Conservation (phyloP, 2,113 vertebrate genomes). For the Labrus mixtus region DNA sequence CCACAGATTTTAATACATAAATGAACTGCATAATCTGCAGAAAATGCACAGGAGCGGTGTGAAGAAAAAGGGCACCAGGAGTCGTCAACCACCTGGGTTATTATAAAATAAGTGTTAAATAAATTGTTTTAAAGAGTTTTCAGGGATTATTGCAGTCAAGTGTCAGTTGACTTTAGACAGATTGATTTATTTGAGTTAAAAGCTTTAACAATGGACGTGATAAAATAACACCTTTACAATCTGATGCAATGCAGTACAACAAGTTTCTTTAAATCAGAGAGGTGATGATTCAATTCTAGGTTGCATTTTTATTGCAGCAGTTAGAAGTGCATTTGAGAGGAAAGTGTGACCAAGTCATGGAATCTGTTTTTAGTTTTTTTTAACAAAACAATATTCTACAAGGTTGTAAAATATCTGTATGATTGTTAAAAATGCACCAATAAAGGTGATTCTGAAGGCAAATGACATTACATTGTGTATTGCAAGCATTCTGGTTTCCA, state of each 20-base stretch:
- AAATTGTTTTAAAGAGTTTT: not conserved
- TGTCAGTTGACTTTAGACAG: not conserved
- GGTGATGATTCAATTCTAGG: not conserved
- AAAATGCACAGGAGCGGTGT: not conserved
- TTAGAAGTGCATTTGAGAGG: not conserved
- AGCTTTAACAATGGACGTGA: too few relatives aligned
- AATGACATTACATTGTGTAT: not conserved
- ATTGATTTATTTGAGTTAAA: not conserved
- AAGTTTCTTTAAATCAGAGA: not conserved
- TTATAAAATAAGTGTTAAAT: not conserved
- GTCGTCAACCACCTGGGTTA: not conserved
- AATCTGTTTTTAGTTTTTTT: too few relatives aligned
- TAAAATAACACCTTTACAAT: not conserved
- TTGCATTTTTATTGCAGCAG: not conserved
- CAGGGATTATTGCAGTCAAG: not conserved
- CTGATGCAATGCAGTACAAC: not conserved
- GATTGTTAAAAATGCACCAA: not conserved
- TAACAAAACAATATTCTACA: too few relatives aligned
- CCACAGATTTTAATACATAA: slow-evolving; percentile 44
- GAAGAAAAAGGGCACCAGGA: slow-evolving; percentile 23
- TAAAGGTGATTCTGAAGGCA: not conserved
- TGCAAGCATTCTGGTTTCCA: too few relatives aligned
- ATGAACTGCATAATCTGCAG: not conserved
- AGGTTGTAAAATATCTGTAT: too few relatives aligned
- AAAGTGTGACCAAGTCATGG: not conserved